Base-by-base conservation (phyloP, 2,797 vertebrate genomes). In the Cottoperca gobio region DNA sequence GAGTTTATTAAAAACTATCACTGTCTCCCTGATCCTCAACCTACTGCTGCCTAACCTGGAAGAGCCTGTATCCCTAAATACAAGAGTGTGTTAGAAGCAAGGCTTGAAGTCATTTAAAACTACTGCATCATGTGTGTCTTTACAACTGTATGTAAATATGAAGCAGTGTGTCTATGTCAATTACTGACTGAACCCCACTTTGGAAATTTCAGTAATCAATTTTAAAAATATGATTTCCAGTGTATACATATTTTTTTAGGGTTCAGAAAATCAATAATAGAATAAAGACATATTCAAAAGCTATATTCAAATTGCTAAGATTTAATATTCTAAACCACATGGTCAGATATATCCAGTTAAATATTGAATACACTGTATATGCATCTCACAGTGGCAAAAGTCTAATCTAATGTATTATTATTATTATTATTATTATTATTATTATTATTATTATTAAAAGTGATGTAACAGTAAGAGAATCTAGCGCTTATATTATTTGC, bases 401-500 rank as follows among this genome's bases (percentile, higher is more conserved):
- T n/a, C n/a, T n/a, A n/a, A n/a, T n/a, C n/a, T n/a, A n/a, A n/a
- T n/a, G n/a, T n/a, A n/a, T n/a, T n/a, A n/a, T n/a, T n/a, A n/a
- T n/a, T n/a, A n/a, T n/a, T n/a, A n/a, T n/a, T n/a, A n/a, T n/a
- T n/a, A n/a, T n/a, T n/a, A n/a, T n/a, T n/a, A n/a, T n/a, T n/a
- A n/a, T n/a, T n/a, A n/a, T n/a, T n/a, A n/a, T n/a, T n/a, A n/a
- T n/a, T n/a, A n/a, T n/a, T n/a, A n/a, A n/a, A n/a, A 33, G 31
- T 16, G n/a, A 45, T 31, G n/a, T 26, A 9, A 31, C 12, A 16
- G 53, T 7, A 58, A 21, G 28, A 43, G 8, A 4, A 33, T 54
- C 42, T 45, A 50, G n/a, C 31, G 24, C 9, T 62, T 12, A 58
- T 52, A 59, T 54, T 54, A 53, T 43, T 26, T 58, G 21, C 45